Evolutionary conservation across 2,113 vertebrate genomes (phyloP).

Genomic region (Aegypius monachus): DNA sequence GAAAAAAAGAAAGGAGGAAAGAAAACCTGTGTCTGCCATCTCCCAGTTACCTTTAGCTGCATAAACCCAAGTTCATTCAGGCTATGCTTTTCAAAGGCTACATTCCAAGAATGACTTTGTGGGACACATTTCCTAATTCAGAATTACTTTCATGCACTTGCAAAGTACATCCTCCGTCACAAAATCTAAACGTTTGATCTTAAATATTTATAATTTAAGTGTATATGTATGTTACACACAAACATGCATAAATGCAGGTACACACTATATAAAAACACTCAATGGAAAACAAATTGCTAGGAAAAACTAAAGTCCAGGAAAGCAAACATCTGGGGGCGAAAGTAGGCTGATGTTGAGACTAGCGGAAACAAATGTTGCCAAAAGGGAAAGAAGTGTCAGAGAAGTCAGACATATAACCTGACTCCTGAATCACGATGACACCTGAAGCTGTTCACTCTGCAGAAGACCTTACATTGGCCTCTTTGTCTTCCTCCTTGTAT

Average conservation of each 20-base stretch:
- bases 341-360: not conserved
- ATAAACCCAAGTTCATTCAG: not conserved
- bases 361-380: not conserved
- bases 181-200: not conserved
- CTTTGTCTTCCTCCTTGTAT: not conserved
- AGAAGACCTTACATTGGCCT: not conserved
- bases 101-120: not conserved
- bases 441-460: not conserved
- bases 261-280: not conserved
- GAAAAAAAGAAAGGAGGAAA: not conserved
- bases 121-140: not conserved
- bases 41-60: not conserved
- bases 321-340: not conserved
- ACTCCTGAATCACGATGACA: not conserved
- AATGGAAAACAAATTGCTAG: not conserved
- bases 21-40: not conserved
- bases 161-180: not conserved
- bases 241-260: not conserved
- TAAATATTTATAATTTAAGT: not conserved
- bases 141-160: not conserved
- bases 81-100: not conserved
- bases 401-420: not conserved
- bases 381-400: not conserved
- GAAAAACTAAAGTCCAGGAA: not conserved
- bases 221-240: not conserved